Conservation (phyloP, 2,113 vertebrate species). For the Salminus brasiliensis region DNA sequence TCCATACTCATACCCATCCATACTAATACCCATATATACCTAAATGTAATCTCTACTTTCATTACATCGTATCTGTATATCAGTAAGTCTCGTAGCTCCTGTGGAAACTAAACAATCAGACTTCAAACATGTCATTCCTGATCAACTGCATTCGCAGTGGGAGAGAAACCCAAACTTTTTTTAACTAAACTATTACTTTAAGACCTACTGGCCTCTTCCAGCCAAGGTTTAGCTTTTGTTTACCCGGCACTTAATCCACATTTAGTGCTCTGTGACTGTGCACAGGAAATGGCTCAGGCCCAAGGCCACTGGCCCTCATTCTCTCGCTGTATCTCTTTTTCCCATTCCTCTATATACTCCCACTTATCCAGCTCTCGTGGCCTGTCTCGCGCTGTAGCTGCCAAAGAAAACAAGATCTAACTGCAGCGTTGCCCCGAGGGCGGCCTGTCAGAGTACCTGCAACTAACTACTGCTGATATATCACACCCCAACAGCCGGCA, state of each 20-base stretch:
- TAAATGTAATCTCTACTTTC: no score
- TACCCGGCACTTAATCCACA: not conserved
- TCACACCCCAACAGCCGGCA: not conserved
- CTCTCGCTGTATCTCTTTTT: not conserved
- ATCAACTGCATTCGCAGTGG: no score
- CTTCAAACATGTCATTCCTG: no score
- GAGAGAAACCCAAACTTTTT: not conserved
- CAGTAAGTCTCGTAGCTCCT: no score
- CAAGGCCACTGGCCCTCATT: not conserved
- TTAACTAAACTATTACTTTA: not conserved
- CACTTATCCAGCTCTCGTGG: not conserved
- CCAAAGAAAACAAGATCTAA: constrained; percentile 5
- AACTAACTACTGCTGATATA: not conserved
- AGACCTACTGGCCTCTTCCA: not conserved
- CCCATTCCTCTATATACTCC: not conserved
- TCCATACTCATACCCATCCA: no score
- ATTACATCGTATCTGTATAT: no score
- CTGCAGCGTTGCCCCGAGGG: not conserved
- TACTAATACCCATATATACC: no score
- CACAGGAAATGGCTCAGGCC: not conserved
- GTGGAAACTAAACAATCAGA: no score
- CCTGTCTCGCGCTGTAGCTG: not conserved
- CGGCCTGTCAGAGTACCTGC: not conserved
- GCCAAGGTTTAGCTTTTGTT: not conserved
- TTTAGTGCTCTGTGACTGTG: not conserved